Base-by-base conservation (phyloP, 2,888 invertebrate genomes). In the Steinernema scapterisci region DNA sequence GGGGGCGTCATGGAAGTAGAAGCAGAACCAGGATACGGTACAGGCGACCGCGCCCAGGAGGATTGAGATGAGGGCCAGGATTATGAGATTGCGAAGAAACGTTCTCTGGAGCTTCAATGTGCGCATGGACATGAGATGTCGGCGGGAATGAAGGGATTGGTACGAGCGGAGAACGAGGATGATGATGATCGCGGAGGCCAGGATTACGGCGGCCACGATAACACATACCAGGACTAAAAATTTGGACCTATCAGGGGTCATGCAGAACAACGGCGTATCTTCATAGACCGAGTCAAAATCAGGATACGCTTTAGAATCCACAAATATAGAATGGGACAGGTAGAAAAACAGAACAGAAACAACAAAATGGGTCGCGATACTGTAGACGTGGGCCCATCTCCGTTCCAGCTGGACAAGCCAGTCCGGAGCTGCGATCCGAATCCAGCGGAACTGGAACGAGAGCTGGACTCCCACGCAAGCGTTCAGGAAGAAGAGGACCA, bases 371-470 rank as follows among this genome's bases (percentile, higher is more conserved):
- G 25, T 16, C 7, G 3, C 25, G 13, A 13, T 1, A 16, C 63
- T 25, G 63, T 63, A 63, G 31, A 25, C 31, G 31, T 31, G 31
- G 5, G 25, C 31, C 11, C 13, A 63, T 11, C 6, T 31, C 1
- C 63, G 16, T 1, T 31, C 19, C 2, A 63, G 16, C 13, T 63
- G 9, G 3, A 9, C 31, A 16, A 21, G 16, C 63, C 16, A 1
- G 2, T 63, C 16, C 9, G 63, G 63, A 63, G 25, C 21, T 13
- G 25, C 63, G 19, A 63, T 25, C 19, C 31, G 21, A 16, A 63
- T 63, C 63, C 63, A 63, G 2, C 63, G 63, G 31, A 63, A 63
- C 38, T 63, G 27, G 19, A 63, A 63, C 16, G 63, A 63, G 5
- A 63, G 31, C 19, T 25, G 31, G 9, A 63, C 63, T 2, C 63